Conservation (phyloP, 1,140 invertebrate species). For the Papilio xuthus region DNA sequence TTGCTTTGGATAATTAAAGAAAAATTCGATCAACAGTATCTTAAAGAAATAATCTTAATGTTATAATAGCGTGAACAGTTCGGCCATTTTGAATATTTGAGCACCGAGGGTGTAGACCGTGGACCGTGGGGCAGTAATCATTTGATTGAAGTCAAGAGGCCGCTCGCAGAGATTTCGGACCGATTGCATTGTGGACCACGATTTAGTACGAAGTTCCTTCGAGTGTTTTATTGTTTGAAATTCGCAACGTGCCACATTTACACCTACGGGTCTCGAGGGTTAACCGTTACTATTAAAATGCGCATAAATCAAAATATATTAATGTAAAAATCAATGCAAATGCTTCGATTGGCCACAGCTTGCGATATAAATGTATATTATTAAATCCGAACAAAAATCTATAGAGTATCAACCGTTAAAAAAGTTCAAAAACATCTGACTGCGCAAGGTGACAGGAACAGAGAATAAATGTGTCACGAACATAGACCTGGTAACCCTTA, state of each 20-base stretch:
- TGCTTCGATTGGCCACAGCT: slow-evolving; percentile 53
- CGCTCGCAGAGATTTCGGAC: slow-evolving; percentile 71
- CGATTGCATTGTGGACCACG: slow-evolving; percentile 64
- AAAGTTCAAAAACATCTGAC: slow-evolving; percentile 64
- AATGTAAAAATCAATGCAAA: slow-evolving; percentile 43
- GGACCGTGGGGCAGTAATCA: slow-evolving; percentile 77
- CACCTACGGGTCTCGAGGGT: slow-evolving; percentile 75
- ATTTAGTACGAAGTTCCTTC: slow-evolving; percentile 57
- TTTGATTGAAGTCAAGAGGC: slow-evolving; percentile 80
- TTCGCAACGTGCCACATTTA: slow-evolving; percentile 63
- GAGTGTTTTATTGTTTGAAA: slow-evolving; percentile 70
- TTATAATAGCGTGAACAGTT: slow-evolving; percentile 37
- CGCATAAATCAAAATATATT: slow-evolving; percentile 47
- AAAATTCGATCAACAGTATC: slow-evolving; percentile 20
- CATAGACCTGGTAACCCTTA: slow-evolving; percentile 69
- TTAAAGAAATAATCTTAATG: background rate
- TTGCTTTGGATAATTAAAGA: background rate
- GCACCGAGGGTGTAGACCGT: slow-evolving; percentile 67
- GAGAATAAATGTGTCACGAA: slow-evolving; percentile 69
- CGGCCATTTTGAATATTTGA: slow-evolving; percentile 79
- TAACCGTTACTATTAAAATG: slow-evolving; percentile 64
- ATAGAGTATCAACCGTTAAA: slow-evolving; percentile 52
- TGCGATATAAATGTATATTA: slow-evolving; percentile 65
- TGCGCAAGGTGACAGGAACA: slow-evolving; percentile 76
- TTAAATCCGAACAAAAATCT: slow-evolving; percentile 57